Conservation (phyloP, 1,140 invertebrate genomes). For the Araneus ventricosus region DNA sequence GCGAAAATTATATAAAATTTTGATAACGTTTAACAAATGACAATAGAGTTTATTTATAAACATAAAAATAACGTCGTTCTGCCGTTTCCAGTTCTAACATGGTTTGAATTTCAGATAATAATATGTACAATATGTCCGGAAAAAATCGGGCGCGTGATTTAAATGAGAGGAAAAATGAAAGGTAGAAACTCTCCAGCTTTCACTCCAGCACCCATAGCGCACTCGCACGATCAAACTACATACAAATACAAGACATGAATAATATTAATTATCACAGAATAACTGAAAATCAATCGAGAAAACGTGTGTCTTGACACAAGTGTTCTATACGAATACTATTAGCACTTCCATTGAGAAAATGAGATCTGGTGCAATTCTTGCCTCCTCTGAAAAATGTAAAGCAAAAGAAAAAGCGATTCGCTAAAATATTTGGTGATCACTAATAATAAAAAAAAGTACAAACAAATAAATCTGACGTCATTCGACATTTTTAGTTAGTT, state of each 20-base stretch:
- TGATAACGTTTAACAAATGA: too few relatives aligned
- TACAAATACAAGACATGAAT: slow-evolving; percentile 10
- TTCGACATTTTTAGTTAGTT: background rate
- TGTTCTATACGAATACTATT: background rate
- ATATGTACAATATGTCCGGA: background rate
- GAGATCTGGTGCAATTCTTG: slow-evolving; percentile 30
- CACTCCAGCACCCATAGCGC: background rate
- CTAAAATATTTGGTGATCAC: background rate
- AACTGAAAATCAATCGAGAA: slow-evolving; percentile 31
- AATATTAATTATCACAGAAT: slow-evolving; percentile 43
- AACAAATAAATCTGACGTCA: background rate
- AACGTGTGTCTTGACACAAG: background rate
- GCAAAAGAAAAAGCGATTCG: background rate
- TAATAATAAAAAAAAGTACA: background rate
- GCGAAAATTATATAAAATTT: too few relatives aligned
- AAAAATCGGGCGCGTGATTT: too few relatives aligned
- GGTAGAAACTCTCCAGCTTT: background rate
- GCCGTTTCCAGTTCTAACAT: background rate
- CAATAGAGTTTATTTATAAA: too few relatives aligned
- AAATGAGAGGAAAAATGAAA: background rate
- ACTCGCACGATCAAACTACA: slow-evolving; percentile 57
- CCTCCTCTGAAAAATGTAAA: slow-evolving; percentile 23
- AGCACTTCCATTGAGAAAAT: slow-evolving; percentile 25
- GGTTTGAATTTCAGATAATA: too few relatives aligned
- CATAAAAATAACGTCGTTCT: background rate